Conservation (phyloP, 1,140 invertebrate genomes). For the Colletes gigas region DNA sequence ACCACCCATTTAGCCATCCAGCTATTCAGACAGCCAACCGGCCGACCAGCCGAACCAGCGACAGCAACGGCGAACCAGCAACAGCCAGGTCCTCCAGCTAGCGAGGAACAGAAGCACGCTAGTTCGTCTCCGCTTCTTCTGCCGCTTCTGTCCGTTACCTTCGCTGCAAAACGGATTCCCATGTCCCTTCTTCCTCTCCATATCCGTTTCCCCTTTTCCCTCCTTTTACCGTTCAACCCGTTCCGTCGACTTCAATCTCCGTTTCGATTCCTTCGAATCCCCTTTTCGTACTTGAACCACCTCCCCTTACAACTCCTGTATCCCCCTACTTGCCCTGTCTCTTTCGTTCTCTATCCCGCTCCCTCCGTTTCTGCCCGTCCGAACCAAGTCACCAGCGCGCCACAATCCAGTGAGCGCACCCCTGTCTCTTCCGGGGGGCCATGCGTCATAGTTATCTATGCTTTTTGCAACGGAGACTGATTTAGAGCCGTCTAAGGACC, state of each 20-base stretch:
- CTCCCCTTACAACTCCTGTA: background rate
- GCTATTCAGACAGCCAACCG: constrained; percentile 41
- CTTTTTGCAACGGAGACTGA: constrained; percentile 81
- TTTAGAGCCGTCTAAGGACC: constrained; percentile 82
- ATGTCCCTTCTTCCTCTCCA: background rate
- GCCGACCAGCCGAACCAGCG: constrained; percentile 41
- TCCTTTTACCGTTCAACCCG: background rate
- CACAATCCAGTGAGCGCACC: constrained; percentile 66
- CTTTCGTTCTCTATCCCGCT: constrained; percentile 23
- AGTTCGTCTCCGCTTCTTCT: background rate
- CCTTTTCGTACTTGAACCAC: background rate
- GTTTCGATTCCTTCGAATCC: constrained; percentile 5
- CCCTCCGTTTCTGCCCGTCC: constrained; percentile 43
- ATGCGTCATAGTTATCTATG: constrained; percentile 82
- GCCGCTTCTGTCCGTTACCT: background rate
- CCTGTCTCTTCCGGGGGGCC: constrained; percentile 76
- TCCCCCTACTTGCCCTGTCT: background rate
- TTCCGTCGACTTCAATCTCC: constrained; percentile 32
- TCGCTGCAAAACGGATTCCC: constrained; percentile 23
- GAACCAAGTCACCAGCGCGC: constrained; percentile 62
- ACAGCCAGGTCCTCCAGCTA: constrained; percentile 27
- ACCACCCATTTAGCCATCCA: constrained; percentile 56
- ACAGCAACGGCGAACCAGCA: constrained; percentile 23
- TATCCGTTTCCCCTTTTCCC: background rate
- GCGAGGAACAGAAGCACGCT: constrained; percentile 47